Base-by-base conservation (phyloP, 2,113 vertebrate species). In the Melanocharis versteri region DNA sequence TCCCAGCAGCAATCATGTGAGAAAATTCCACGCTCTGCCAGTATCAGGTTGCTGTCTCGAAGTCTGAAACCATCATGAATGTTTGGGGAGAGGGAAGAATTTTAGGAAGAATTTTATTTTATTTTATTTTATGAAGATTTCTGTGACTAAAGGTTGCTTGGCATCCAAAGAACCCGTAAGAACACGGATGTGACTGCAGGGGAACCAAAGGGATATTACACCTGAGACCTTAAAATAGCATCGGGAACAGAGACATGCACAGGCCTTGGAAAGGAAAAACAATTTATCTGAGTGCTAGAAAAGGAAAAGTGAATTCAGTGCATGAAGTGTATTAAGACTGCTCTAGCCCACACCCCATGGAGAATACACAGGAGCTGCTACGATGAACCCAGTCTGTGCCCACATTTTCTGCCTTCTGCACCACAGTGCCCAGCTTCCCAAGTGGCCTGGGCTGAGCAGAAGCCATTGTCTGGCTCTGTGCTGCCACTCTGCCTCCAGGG, bases 361-460 rank as follows among this genome's bases (percentile, higher is more conserved):
- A n/a, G 28, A 69, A 64, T 0, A 62, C 1, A 1, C 37, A 31
- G 64, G 47, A 68, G 30, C 20, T 6, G 6, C 12, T 44, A 10
- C 0, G 12, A 28, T 1, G 1, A 22, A 12, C 11, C 17, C 33
- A 16, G 11, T 1, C 30, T 22, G 5, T 4, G 19, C 6, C 10
- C 7, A 3, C 2, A 4, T 37, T 28, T 39, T 50, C 53, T 35
- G 27, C 35, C 35, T 76, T 71, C 61, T 18, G 16, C 31, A 11
- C 24, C 7, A 1, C 44, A 37, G 16, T 4, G 33, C 47, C 8
- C 2, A 2, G 12, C 35, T 26, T 56, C 64, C 10, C 27, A 45
- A 40, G 20, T 0, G 1, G 18, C 40, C 51, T 8, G 17, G 14
- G 2, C 18, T 2, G 33, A 15, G 11, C 19, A 18, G 26, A 50